Conservation (phyloP, 2,113 vertebrate genomes). For the Lycaon pictus region DNA sequence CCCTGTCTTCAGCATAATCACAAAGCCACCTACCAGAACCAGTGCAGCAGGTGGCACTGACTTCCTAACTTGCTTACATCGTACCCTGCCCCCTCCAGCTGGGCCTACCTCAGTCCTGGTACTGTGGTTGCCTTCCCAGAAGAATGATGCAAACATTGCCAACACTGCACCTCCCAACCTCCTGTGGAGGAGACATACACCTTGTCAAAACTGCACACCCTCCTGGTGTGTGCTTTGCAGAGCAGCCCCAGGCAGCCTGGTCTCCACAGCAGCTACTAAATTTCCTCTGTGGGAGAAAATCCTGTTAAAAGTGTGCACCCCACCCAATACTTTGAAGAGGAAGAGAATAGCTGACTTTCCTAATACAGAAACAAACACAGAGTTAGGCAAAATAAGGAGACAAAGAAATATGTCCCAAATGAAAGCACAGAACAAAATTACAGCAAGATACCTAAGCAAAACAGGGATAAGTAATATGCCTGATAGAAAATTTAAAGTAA, state of each 20-base stretch:
- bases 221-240: not conserved
- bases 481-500: not conserved
- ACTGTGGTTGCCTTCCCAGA: not conserved
- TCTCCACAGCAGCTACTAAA: not conserved
- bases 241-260: not conserved
- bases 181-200: not conserved
- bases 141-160: not conserved
- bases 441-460: not conserved
- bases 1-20: not conserved
- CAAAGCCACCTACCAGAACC: not conserved
- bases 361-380: not conserved
- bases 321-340: not conserved
- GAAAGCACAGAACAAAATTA: not conserved
- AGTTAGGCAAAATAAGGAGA: not conserved
- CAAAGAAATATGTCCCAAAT: not conserved
- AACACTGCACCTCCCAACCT: not conserved
- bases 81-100: not conserved
- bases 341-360: not conserved
- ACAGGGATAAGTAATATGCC: not conserved
- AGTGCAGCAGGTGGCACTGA: not conserved
- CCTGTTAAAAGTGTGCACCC: not conserved
- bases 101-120: not conserved
- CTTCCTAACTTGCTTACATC: not conserved
- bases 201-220: not conserved
- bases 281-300: not conserved